Evolutionary conservation across 2,888 invertebrate species (phyloP).

Genomic region (Lordiphosa fenestrarum): DNA sequence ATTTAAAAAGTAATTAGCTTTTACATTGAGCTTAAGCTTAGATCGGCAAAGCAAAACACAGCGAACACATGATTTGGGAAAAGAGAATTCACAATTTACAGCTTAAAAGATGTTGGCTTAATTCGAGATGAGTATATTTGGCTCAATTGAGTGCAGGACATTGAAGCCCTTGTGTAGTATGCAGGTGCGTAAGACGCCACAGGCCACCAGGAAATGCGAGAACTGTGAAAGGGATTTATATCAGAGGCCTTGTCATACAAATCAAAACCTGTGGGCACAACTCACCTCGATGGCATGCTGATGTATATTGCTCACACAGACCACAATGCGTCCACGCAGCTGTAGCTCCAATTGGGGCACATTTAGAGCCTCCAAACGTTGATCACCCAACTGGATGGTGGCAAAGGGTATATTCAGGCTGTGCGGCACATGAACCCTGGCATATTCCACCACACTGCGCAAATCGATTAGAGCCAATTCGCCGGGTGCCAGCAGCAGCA

Average conservation of each 20-base stretch:
- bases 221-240: constrained; percentile 84
- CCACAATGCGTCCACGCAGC: constrained; percentile 85
- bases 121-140: constrained; percentile 81
- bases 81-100: neutral
- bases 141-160: constrained; percentile 86
- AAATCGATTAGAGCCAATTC: constrained; percentile 86
- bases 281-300: constrained; percentile 88
- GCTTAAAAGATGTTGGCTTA: constrained; percentile 34
- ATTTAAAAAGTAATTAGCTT: constrained; percentile 25
- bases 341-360: constrained; percentile 83
- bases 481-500: constrained; percentile 84
- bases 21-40: constrained; percentile 36
- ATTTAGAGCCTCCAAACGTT: constrained; percentile 86
- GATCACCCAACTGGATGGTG: constrained; percentile 86
- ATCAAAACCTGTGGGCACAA: neutral
- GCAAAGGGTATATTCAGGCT: constrained; percentile 95
- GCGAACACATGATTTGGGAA: constrained; percentile 9
- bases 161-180: constrained; percentile 93
- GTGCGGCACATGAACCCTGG: constrained; percentile 88
- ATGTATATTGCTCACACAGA: constrained; percentile 89
- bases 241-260: neutral
- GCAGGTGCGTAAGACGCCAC: constrained; percentile 89
- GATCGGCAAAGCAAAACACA: constrained; percentile 6
- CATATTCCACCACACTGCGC: constrained; percentile 82
- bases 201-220: constrained; percentile 90